Evolutionary conservation across 2,888 invertebrate species (phyloP), one percentile per base, ranked within the genome.

Genomic region (Lottia scabra): DNA sequence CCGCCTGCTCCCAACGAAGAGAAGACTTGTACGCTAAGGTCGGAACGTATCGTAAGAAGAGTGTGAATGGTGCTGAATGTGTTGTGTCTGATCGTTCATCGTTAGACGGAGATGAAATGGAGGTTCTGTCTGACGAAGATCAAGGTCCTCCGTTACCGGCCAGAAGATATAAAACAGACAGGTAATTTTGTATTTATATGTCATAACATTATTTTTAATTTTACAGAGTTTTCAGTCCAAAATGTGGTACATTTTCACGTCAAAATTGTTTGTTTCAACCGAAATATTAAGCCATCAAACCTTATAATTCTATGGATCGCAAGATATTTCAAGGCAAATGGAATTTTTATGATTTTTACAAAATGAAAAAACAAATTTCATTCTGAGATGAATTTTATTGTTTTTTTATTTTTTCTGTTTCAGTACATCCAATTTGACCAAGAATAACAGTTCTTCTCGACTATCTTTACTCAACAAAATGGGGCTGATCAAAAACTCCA

Each of bases 401-500:
- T 10, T 38, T 1, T 10, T 6, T 38, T 38, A 1, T 12, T 56
- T 1, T 56, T 19, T 48, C 23, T 8, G 13, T 56, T 56, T 56
- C 56, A 56, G 56, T 56, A 56, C 56, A 19, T 19, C 19, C n/a
- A 56, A 56, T n/a, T 15, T 19, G 19, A 19, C 56, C 3, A 56
- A 56, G n/a, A 19, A 19, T 15, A 23, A 23, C 56, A 56, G 56
- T 56, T 56, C 56, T 8, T 56, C 56, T 8, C 19, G 23, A 19
- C 23, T 23, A 3, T 56, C 56, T 3, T 23, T 56, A 23, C 56
- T 56, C 12, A 56, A 56, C 23, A 56, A 56, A 23, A 56, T 56
- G 56, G 56, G 56, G 2, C 10, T 23, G 10, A 56, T 81, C 12
- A 79, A 79, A 63, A 70, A 72, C 27, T 73, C 79, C 13, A 80